Conservation (phyloP, 2,888 invertebrate genomes). For the Drosophila buzzatii region DNA sequence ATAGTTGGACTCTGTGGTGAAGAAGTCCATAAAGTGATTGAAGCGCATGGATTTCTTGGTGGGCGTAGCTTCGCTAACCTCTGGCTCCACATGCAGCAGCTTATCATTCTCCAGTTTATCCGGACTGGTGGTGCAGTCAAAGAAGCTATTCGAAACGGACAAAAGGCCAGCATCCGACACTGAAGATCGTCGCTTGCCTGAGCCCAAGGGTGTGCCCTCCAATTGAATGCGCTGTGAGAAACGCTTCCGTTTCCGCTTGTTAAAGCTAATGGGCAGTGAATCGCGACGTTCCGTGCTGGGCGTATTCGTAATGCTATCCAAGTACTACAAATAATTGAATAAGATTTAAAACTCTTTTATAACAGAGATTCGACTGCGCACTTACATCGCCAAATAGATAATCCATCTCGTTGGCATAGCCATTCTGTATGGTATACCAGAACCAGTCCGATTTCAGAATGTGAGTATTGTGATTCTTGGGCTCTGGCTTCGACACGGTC, state of each 20-base stretch:
- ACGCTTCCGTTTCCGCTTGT: conserved; percentile 93
- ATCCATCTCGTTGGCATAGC: conserved; percentile 95
- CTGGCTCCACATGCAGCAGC: conserved; percentile 77
- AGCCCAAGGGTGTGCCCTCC: conserved; percentile 84
- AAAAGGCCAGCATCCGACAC: conserved; percentile 94
- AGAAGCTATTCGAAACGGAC: conserved; percentile 93
- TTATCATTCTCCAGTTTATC: conserved; percentile 87
- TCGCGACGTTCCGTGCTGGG: conserved; percentile 86
- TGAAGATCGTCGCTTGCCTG: conserved; percentile 92
- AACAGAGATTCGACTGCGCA: conserved; percentile 46
- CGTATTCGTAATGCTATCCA: conserved; percentile 85
- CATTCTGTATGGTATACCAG: conserved; percentile 99
- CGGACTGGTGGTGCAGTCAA: conserved; percentile 95
- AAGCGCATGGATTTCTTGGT: conserved; percentile 85
- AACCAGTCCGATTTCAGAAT: conserved; percentile 98
- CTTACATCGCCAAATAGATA: conserved; percentile 95
- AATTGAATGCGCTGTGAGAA: conserved; percentile 86
- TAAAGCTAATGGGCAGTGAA: conserved; percentile 86
- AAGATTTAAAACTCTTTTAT: neutral
- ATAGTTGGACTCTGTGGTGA: conserved; percentile 99
- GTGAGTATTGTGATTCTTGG: conserved; percentile 89
- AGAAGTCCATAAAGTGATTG: conserved; percentile 90
- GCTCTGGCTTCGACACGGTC: conserved; percentile 90
- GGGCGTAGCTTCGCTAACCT: conserved; percentile 78
- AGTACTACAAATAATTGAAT: conserved; percentile 70